Conservation (phyloP, 2,888 invertebrate species). For the Cistogaster globosa region DNA sequence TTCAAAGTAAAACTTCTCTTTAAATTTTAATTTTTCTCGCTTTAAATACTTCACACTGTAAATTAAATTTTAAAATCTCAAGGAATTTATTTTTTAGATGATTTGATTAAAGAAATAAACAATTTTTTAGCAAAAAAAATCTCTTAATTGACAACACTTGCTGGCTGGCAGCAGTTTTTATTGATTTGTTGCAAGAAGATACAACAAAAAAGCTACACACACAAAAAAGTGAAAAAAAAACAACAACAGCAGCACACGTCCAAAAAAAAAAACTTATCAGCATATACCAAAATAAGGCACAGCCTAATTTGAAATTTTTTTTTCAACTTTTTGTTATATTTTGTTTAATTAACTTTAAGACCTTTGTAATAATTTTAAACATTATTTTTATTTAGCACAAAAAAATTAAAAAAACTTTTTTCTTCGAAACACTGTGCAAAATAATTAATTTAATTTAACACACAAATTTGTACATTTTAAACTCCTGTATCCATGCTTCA, state of each 20-base stretch:
- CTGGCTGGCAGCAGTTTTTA: slow-evolving; percentile 77
- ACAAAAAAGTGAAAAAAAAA: slow-evolving; percentile 63
- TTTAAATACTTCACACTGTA: too few species aligned
- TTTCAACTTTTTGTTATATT: slow-evolving; percentile 19
- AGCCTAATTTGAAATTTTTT: slow-evolving; percentile 58
- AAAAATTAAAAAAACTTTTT: background rate
- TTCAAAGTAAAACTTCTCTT: too few species aligned
- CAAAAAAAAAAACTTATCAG: slow-evolving; percentile 35
- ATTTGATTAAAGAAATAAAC: too few species aligned
- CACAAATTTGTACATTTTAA: slow-evolving; percentile 31
- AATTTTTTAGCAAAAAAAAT: background rate
- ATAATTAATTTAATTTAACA: slow-evolving; percentile 29
- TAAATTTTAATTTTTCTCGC: too few species aligned
- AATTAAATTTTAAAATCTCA: too few species aligned
- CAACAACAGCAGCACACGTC: slow-evolving; percentile 40
- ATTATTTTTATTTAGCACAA: slow-evolving; percentile 15
- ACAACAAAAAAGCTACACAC: slow-evolving; percentile 73
- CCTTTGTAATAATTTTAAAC: background rate
- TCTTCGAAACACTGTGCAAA: background rate
- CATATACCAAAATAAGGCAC: slow-evolving; percentile 68
- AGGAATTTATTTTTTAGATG: too few species aligned
- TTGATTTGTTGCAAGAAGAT: slow-evolving; percentile 81
- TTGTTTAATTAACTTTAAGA: background rate
- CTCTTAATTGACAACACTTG: slow-evolving; percentile 60
- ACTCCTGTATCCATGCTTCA: slow-evolving; percentile 58